Conservation (phyloP, 2,888 invertebrate species). For the Synergus gifuensis region DNA sequence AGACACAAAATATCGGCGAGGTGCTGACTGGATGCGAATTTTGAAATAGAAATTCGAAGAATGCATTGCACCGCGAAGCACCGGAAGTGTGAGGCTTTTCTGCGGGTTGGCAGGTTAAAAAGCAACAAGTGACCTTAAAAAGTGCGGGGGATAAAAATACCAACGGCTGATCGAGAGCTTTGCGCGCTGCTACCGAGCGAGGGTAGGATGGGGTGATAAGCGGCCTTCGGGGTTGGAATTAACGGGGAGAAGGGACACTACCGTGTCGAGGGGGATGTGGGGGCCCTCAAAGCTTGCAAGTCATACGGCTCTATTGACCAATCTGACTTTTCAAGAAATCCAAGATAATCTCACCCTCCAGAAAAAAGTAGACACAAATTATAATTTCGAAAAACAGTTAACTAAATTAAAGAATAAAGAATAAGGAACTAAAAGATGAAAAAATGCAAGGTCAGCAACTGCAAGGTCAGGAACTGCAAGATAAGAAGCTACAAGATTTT, state of each 20-base stretch:
- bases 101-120: conserved; percentile 70
- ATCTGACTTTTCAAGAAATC: conserved; percentile 43
- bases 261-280: background rate
- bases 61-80: conserved; percentile 58
- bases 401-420: too few relatives aligned
- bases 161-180: conserved; percentile 74
- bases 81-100: conserved; percentile 57
- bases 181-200: conserved; percentile 64
- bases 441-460: too few relatives aligned
- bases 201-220: conserved; percentile 63
- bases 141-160: conserved; percentile 73
- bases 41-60: conserved; percentile 57
- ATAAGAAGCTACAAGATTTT: background rate
- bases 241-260: conserved; percentile 39
- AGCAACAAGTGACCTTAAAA: conserved; percentile 77
- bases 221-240: conserved; percentile 59
- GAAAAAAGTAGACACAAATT: too few relatives aligned
- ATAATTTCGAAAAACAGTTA: too few relatives aligned
- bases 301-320: conserved; percentile 53
- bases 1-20: conserved; percentile 50
- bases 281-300: conserved; percentile 51
- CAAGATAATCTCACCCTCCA: too few relatives aligned
- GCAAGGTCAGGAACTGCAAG: too few relatives aligned
- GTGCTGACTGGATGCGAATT: conserved; percentile 7
- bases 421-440: too few relatives aligned